Percentiles rank a stretch among this genome's conserved stretches.
These are phyloP conservation scores for Notechis scutatus DNA, from an alignment of 2,113 vertebrate genomes.

Conservation along the genomic window DNA sequence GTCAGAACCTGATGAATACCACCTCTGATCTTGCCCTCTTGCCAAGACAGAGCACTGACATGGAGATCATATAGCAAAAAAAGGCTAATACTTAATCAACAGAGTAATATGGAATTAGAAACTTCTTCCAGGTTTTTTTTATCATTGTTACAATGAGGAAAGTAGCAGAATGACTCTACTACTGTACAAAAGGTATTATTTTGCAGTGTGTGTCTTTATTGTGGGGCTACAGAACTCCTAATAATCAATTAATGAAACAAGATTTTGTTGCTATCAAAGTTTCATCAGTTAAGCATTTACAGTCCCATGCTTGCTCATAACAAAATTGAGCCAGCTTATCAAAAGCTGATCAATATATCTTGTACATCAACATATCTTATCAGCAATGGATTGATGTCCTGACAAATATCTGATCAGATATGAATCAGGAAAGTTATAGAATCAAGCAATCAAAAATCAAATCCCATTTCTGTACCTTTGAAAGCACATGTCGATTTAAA, in stretches of 20 bases:
- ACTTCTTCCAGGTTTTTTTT: background rate
- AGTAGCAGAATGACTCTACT: background rate
- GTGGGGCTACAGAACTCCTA: background rate
- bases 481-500: background rate
- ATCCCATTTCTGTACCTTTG: background rate
- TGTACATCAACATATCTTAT: background rate
- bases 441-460: background rate
- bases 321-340: background rate
- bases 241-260: background rate
- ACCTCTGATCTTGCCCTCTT: background rate
- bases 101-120: background rate
- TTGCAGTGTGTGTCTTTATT: background rate
- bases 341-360: background rate
- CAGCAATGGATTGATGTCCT: accelerated
- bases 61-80: background rate
- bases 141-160: background rate
- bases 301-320: background rate
- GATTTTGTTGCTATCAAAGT: background rate
- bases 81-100: background rate
- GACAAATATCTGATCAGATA: accelerated
- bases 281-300: accelerated
- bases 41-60: background rate
- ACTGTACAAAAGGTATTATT: background rate
- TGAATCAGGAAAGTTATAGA: accelerated
- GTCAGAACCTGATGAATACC: no score